Percentiles rank a stretch among this genome's conserved stretches.
Evolutionary conservation across 2,888 invertebrate species (phyloP).

Genomic region (Drosophila monieri): DNA sequence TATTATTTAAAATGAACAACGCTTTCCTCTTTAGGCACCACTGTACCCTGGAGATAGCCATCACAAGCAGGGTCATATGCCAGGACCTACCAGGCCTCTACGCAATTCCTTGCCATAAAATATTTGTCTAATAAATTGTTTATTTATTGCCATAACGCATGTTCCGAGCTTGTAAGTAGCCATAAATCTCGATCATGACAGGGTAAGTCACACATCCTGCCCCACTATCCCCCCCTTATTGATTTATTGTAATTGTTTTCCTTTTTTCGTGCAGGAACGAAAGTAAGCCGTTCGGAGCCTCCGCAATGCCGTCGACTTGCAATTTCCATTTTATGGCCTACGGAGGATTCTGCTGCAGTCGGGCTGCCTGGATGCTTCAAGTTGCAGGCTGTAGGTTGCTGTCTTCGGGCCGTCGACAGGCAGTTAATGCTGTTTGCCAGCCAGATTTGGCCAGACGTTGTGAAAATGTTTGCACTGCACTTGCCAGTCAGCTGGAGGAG

Average conservation of each 20-base stretch:
- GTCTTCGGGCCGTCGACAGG: constrained; percentile 13
- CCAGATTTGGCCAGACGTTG: constrained; percentile 48
- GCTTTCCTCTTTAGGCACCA: not conserved
- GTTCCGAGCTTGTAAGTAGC: constrained; percentile 43
- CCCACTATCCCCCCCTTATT: constrained; percentile 38
- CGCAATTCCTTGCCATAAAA: constrained; percentile 24
- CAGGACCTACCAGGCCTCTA: constrained; percentile 14
- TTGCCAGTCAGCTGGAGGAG: constrained; percentile 37
- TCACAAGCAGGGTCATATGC: constrained; percentile 31
- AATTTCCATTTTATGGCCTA: constrained; percentile 32
- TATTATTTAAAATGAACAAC: not conserved
- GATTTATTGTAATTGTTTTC: constrained; percentile 53
- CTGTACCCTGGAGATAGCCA: constrained; percentile 10
- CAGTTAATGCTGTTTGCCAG: constrained; percentile 30
- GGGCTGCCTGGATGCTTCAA: not conserved
- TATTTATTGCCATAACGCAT: constrained; percentile 41
- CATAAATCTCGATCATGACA: constrained; percentile 64
- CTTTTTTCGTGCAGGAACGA: constrained; percentile 41
- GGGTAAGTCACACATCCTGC: constrained; percentile 24
- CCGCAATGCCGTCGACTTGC: constrained; percentile 43
- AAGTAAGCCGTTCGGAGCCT: constrained; percentile 18
- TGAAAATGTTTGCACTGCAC: constrained; percentile 67
- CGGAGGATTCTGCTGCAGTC: constrained; percentile 15
- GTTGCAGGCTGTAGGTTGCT: constrained; percentile 3
- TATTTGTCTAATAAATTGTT: constrained; percentile 50